phyloP scores from a whole-genome alignment of 2,888 invertebrate genomes.

The Acleris laterana region DNA sequence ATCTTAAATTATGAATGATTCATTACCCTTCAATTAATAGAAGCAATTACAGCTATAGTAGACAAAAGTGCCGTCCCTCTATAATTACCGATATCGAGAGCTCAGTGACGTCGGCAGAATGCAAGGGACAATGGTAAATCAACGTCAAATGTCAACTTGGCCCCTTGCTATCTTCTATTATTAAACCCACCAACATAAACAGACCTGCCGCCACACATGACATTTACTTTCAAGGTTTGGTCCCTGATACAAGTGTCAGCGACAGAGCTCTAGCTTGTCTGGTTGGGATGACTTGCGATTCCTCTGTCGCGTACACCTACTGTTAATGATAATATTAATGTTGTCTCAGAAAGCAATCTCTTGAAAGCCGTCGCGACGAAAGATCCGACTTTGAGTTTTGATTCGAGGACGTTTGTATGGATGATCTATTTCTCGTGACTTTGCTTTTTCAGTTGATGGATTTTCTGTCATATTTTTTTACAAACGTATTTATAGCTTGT shows the following conservation, averaged over 20 bases:
- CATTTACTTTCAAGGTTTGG: constrained; percentile 45
- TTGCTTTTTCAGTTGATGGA: constrained; percentile 33
- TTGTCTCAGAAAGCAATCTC: constrained; percentile 75
- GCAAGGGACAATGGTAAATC: constrained; percentile 77
- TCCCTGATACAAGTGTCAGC: constrained; percentile 39
- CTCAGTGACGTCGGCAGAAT: constrained; percentile 70
- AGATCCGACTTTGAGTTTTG: constrained; percentile 54
- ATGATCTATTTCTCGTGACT: constrained; percentile 37
- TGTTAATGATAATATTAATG: constrained; percentile 81
- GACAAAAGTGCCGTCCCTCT: constrained; percentile 39
- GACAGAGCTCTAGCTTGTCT: constrained; percentile 52
- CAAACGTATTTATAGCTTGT: not conserved
- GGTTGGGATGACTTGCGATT: constrained; percentile 71
- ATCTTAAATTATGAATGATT: constrained; percentile 18
- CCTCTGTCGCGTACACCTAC: constrained; percentile 79
- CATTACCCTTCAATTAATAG: constrained; percentile 31
- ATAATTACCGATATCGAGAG: constrained; percentile 53
- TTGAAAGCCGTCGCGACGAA: constrained; percentile 51
- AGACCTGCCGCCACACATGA: constrained; percentile 56
- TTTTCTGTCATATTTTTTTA: constrained; percentile 27
- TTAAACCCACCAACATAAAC: constrained; percentile 52
- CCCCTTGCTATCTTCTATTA: constrained; percentile 67
- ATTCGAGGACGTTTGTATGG: constrained; percentile 46
- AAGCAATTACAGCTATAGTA: constrained; percentile 38
- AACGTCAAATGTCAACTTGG: constrained; percentile 80